A percentile compares a stretch with the other conserved stretches of the same genome.
These are phyloP conservation scores for Torymus tubicola DNA, from an alignment of 2,888 invertebrate species.

Conservation along the genomic window DNA sequence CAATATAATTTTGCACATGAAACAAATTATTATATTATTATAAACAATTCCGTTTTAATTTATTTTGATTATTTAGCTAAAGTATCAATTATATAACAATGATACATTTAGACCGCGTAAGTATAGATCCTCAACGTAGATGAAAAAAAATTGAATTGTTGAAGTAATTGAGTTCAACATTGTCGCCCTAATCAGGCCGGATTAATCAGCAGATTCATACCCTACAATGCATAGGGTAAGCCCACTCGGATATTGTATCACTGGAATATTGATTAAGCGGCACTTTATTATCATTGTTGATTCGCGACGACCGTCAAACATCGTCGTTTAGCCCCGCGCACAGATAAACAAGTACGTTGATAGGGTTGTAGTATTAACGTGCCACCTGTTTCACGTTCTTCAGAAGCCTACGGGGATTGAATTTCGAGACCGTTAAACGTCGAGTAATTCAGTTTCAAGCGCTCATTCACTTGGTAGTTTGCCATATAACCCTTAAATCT, in stretches of 20 bases:
- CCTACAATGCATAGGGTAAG: constrained; percentile 1
- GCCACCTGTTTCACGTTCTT: constrained; percentile 58
- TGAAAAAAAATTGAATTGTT: too few relatives aligned
- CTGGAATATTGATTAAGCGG: constrained; percentile 46
- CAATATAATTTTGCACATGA: too few relatives aligned
- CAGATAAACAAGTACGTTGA: constrained; percentile 46
- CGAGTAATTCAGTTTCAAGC: constrained; percentile 50
- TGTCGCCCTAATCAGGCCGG: not conserved
- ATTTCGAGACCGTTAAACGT: constrained; percentile 56
- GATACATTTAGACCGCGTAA: too few relatives aligned
- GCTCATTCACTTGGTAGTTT: constrained; percentile 34
- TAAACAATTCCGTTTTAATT: too few relatives aligned
- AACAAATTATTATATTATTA: too few relatives aligned
- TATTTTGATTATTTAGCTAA: too few relatives aligned
- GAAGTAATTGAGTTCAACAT: too few relatives aligned
- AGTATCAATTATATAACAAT: too few relatives aligned
- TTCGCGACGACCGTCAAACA: constrained; percentile 43
- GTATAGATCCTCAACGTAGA: too few relatives aligned
- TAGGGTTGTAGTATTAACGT: constrained; percentile 47
- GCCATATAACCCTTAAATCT: constrained; percentile 14
- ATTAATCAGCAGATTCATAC: constrained; percentile 17
- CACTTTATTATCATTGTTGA: constrained; percentile 50
- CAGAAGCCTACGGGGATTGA: constrained; percentile 54
- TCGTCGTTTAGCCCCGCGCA: constrained; percentile 20
- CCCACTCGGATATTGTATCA: constrained; percentile 40